Base-by-base conservation (phyloP, 2,113 vertebrate species). In the Oryzias celebensis region DNA sequence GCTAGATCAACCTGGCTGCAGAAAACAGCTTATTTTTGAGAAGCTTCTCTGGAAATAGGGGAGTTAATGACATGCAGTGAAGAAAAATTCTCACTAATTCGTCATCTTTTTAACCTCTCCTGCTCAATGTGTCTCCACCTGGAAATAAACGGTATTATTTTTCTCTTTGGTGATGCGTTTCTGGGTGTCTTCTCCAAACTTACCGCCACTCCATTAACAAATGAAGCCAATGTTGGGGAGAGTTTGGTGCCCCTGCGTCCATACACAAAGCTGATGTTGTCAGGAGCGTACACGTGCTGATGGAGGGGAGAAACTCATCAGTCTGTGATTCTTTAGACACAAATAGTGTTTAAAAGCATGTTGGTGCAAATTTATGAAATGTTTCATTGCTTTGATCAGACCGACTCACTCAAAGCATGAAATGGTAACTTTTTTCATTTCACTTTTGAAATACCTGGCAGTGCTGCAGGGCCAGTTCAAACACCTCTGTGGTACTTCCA, bases 131-230 rank as follows among this genome's bases (percentile, higher is more conserved):
- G 10, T 15, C 17, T 18, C n/a, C 14, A 42, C 24, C 23, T 47
- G 59, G 23, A 24, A 17, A 22, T 14, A 43, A 51, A 49, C 14
- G 44, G 5, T 13, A 2, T 1, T n/a, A 18, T 17, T 47, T 23
- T 13, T 65, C 23, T 47, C 22, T 7, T 42, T 8, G 12, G 52
- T n/a, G 59, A 47, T 14, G 18, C 5, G 10, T 63, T 52, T 24
- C 1, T 28, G 15, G 7, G 14, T 49, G 49, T 46, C 24, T 51
- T 23, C n/a, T 52, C 65, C n/a, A 5, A 10, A 71, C 93, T 94
- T 83, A 96, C 94, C 45, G 94, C 94, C 43, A 96, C 93, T n/a
- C 94, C 94, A 0, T 96, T 96, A 78, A 91, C 90, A 48, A 95
- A 95, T 0, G 94, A 93, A 1, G 94, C 93, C 73, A 95, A 81